Evolutionary conservation across 2,888 invertebrate species (phyloP).

Genomic region (Netelia virgata): DNA sequence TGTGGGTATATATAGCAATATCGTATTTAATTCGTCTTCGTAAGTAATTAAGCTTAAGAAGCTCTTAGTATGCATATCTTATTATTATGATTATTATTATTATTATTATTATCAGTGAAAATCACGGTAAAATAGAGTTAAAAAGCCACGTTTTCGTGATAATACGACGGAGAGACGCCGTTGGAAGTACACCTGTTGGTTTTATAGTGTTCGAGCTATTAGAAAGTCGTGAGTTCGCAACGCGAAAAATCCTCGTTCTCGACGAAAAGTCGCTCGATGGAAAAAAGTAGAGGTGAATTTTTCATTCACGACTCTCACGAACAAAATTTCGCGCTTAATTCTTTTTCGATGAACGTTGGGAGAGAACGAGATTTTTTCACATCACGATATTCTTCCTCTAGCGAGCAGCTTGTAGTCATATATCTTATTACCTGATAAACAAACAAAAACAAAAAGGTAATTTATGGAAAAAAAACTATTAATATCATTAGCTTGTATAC

Average conservation of each 20-base stretch:
- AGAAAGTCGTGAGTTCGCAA: slow-evolving; percentile 32
- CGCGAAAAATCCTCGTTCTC: slow-evolving; percentile 47
- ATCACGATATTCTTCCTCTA: slow-evolving; percentile 33
- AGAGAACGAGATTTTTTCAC: slow-evolving; percentile 36
- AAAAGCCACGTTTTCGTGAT: slow-evolving; percentile 30
- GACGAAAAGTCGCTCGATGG: slow-evolving; percentile 1
- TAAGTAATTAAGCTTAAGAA: slow-evolving; percentile 56
- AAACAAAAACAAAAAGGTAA: slow-evolving; percentile 54
- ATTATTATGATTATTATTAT: slow-evolving; percentile 50
- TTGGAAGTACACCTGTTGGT: slow-evolving; percentile 62
- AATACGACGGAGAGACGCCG: slow-evolving; percentile 23
- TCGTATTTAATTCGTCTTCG: slow-evolving; percentile 48
- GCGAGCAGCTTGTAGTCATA: slow-evolving; percentile 61
- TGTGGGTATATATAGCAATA: slow-evolving; percentile 20
- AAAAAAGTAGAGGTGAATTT: not conserved
- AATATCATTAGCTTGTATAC: slow-evolving; percentile 68
- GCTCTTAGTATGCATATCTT: slow-evolving; percentile 61
- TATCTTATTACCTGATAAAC: slow-evolving; percentile 62
- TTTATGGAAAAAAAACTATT: slow-evolving; percentile 52
- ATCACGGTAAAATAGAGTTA: slow-evolving; percentile 34
- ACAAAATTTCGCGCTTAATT: slow-evolving; percentile 8
- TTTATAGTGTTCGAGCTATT: slow-evolving; percentile 63
- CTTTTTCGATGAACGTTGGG: not conserved
- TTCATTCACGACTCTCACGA: slow-evolving; percentile 15
- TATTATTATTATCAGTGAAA: slow-evolving; percentile 31